Evolutionary conservation across 2,113 vertebrate species (phyloP).

Genomic region (Orcinus orca): DNA sequence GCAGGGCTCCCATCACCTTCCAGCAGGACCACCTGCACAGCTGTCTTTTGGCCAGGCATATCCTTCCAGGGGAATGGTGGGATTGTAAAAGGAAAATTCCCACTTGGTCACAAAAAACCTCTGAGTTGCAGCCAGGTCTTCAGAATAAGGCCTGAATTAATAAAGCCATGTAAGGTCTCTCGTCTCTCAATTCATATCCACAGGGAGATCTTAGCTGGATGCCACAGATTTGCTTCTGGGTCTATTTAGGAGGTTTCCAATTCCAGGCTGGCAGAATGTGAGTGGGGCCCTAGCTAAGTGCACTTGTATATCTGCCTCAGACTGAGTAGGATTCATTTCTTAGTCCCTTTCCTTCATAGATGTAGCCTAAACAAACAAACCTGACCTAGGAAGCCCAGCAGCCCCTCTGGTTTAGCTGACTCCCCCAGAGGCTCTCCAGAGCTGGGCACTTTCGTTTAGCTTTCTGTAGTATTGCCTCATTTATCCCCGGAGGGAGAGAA

Average conservation of each 20-base stretch:
- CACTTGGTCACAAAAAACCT: not conserved
- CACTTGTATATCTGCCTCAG: not conserved
- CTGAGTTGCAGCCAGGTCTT: not conserved
- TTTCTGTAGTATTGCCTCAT: not conserved
- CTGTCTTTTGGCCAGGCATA: not conserved
- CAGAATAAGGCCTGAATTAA: not conserved
- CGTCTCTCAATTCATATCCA: not conserved
- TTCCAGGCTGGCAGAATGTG: not conserved
- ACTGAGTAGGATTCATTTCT: not conserved
- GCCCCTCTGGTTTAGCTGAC: not conserved
- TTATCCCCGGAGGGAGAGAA: not conserved
- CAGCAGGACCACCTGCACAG: not conserved
- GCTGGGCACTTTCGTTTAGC: not conserved
- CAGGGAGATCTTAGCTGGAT: not conserved
- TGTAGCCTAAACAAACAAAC: not conserved
- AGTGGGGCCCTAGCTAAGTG: not conserved
- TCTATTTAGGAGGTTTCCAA: not conserved
- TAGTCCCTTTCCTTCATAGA: not conserved
- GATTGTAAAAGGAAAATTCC: not conserved
- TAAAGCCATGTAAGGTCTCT: not conserved
- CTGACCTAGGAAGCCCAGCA: not conserved
- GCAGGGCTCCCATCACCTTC: not conserved
- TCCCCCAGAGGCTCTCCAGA: not conserved
- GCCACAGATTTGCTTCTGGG: not conserved
- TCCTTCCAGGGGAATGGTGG: conserved; percentile 15